Conservation (phyloP, 1,140 invertebrate genomes). For the Cecropterus lyciades region DNA sequence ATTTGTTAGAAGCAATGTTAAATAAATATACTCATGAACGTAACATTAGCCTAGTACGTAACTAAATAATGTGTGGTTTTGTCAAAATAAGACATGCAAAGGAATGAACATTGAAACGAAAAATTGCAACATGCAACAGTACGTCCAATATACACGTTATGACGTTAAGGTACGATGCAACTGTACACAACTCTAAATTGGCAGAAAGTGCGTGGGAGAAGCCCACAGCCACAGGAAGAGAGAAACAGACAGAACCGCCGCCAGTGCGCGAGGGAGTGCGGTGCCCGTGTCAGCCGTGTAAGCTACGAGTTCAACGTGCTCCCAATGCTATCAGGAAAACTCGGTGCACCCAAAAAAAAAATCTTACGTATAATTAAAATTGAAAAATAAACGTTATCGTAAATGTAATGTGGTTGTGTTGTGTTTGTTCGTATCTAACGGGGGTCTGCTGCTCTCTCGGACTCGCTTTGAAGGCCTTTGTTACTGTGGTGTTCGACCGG, state of each 20-base stretch:
- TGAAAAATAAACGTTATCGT: conserved; percentile 59
- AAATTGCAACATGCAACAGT: conserved; percentile 27
- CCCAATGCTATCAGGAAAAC: conserved; percentile 62
- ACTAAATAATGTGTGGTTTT: conserved; percentile 29
- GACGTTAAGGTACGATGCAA: conserved; percentile 44
- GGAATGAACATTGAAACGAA: conserved; percentile 21
- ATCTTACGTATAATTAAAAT: conserved; percentile 44
- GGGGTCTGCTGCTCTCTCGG: conserved; percentile 85
- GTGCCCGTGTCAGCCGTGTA: conserved; percentile 77
- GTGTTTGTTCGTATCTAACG: conserved; percentile 79
- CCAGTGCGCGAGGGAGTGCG: conserved; percentile 73
- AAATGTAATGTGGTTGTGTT: conserved; percentile 76
- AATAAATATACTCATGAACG: conserved; percentile 26
- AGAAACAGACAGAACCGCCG: conserved; percentile 84
- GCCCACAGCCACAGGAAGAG: conserved; percentile 84
- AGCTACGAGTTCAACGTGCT: conserved; percentile 57
- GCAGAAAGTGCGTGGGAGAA: conserved; percentile 73
- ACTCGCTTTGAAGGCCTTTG: conserved; percentile 83
- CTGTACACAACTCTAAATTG: conserved; percentile 45
- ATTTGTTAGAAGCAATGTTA: conserved; percentile 22
- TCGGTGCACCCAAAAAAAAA: conserved; percentile 70
- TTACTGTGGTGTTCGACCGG: conserved; percentile 79
- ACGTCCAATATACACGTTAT: conserved; percentile 26
- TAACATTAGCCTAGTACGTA: background rate
- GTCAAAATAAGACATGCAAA: conserved; percentile 29